Evolutionary conservation across 2,888 invertebrate genomes (phyloP), one percentile per base, ranked within the genome.

Genomic region (Agonopterix subpropinquella): DNA sequence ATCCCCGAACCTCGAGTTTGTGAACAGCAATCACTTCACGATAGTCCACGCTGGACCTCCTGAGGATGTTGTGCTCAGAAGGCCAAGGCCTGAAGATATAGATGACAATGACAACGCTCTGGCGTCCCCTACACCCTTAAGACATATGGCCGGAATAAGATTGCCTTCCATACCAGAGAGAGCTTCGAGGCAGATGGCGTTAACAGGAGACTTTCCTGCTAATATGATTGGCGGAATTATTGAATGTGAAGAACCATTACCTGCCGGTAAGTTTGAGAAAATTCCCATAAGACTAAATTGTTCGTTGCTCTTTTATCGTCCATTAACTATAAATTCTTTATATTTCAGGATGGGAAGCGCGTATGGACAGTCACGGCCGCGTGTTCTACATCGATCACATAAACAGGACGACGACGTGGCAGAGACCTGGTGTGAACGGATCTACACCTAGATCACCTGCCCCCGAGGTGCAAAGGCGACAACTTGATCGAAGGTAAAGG

Each of bases 381-480:
- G 95, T 98, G 50, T 98, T 99, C 79, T 99, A 98, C 83, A 98
- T 99, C 52, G 98, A 99, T 84, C 99, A 99, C 75, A 92, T 95
- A n/a, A 97, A 97, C 66, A 91, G 98, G 37, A 97, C 96, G 4
- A 99, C 99, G 2, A 98, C 98, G 35, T 99, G 99, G 99, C 95
- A 95, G 68, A 89, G 96, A 53, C 98, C 98, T 0, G 91, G 91
- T 0, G 82, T 87, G 15, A 90, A 86, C 53, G 88, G 84, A 1
- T 68, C 80, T 47, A 72, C 85, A 13, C 83, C 88, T 0, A 69
- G 88, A 43, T 84, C 90, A 0, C 84, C 88, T 1, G 83, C 91
- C 65, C 92, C 92, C 8, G 91, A 92, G 58, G 89, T 94, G 55
- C 94, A 94, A 67, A 79, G 95, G 51, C 89, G 92, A 55, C 93